Evolutionary conservation across 2,888 invertebrate species (phyloP).

Genomic region (Lithophane leautieri): DNA sequence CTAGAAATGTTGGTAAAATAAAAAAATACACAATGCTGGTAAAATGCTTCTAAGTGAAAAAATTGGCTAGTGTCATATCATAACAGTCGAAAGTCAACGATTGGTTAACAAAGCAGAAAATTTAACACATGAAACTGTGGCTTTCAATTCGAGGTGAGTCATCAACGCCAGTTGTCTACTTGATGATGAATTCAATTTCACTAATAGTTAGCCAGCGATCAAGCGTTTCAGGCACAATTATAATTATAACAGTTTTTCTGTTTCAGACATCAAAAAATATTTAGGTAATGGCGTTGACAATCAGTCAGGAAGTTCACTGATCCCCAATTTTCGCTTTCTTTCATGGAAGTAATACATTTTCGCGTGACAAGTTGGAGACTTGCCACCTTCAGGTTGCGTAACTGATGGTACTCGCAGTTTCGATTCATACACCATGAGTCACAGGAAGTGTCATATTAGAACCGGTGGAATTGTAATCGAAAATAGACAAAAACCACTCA

Average conservation of each 20-base stretch:
- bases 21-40: conserved; percentile 40
- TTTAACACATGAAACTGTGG: conserved; percentile 67
- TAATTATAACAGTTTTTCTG: conserved; percentile 62
- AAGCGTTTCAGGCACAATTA: conserved; percentile 70
- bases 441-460: conserved; percentile 77
- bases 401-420: conserved; percentile 70
- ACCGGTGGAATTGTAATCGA: conserved; percentile 67
- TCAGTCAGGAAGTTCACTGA: conserved; percentile 69
- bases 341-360: conserved; percentile 78
- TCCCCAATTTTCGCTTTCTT: conserved; percentile 77
- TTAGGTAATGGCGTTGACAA: conserved; percentile 67
- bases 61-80: conserved; percentile 61
- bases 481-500: conserved; percentile 75
- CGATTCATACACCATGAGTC: conserved; percentile 70
- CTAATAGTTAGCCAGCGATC: conserved; percentile 72
- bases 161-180: conserved; percentile 64
- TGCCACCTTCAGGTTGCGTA: conserved; percentile 80
- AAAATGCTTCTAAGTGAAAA: conserved; percentile 50
- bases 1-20: conserved; percentile 54
- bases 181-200: conserved; percentile 73
- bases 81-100: conserved; percentile 63
- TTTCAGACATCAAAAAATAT: conserved; percentile 55
- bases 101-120: conserved; percentile 72
- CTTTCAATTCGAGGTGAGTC: conserved; percentile 71
- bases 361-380: conserved; percentile 76